Evolutionary conservation across 2,113 vertebrate species (phyloP).

Genomic region (Nothobranchius kuhntae): DNA sequence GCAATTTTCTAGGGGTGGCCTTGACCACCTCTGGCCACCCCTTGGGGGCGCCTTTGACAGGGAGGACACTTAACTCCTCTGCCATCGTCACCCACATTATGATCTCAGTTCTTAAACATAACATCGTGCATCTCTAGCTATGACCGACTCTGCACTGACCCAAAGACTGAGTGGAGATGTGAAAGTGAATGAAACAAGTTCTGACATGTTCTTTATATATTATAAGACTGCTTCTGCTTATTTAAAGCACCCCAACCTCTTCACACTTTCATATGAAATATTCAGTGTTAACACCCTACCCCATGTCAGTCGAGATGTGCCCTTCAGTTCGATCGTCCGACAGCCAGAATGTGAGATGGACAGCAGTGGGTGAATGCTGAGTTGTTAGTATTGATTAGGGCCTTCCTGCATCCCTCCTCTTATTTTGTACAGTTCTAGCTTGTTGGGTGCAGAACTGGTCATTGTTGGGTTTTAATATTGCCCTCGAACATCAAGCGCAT

Average conservation of each 20-base stretch:
- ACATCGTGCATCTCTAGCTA: too few species aligned
- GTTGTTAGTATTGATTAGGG: constrained; percentile 70
- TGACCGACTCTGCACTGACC: not conserved
- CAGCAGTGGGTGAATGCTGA: constrained; percentile 62
- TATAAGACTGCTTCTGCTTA: not conserved
- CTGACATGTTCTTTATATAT: not conserved
- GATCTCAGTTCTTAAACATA: too few species aligned
- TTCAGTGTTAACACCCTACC: constrained; percentile 12
- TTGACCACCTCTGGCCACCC: too few species aligned
- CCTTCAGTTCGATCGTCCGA: constrained; percentile 33
- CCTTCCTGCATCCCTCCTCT: constrained; percentile 45
- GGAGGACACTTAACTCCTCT: too few species aligned
- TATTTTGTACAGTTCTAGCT: constrained; percentile 67
- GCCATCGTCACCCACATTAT: too few species aligned
- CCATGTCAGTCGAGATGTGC: constrained; percentile 13
- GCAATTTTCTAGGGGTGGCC: too few species aligned
- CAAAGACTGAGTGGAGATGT: not conserved
- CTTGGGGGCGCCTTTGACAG: too few species aligned
- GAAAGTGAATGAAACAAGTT: not conserved
- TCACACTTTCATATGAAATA: constrained; percentile 14
- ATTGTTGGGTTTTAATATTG: constrained; percentile 66
- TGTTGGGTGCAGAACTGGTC: constrained; percentile 55
- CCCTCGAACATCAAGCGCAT: constrained; percentile 70
- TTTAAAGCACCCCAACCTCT: constrained; percentile 1
- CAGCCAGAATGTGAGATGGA: constrained; percentile 47